Base-by-base conservation (phyloP, 2,888 invertebrate species). In the Dynastes maya region DNA sequence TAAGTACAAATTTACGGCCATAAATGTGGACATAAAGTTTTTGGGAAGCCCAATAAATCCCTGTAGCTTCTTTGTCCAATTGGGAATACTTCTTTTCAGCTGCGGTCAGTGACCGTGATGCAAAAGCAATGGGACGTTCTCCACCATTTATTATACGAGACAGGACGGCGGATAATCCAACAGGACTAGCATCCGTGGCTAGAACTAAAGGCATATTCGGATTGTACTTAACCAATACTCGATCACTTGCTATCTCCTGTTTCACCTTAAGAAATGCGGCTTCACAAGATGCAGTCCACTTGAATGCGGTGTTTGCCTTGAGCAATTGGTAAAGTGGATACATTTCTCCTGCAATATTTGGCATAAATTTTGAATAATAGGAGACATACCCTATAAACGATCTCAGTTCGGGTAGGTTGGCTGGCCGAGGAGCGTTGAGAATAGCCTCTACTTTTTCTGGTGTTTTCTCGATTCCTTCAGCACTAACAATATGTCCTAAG, bases 71-170 rank as follows among this genome's bases (percentile, higher is more conserved):
- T 55, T 61, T 74, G 6, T 74, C n/a, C 4, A 74, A 45, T 70
- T 82, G 82, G n/a, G 80, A 78, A 65, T 84, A 85, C 70, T 82
- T 82, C 65, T 77, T 55, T 75, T 85, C 82, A 9, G 81, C 75
- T 11, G 45, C 27, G 11, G 81, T 72, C 13, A 84, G 45, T 9
- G 78, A 79, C 40, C 78, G 64, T 3, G 82, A 83, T 3, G 81
- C 82, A 78, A 80, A 85, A 22, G 77, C 78, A 22, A 85, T 80
- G 2, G 83, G 83, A 65, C 68, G 76, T 77, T 82, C 81, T 22
- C 53, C 67, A 8, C 78, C 80, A 74, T 85, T 65, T 2, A 80
- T n/a, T 81, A 80, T 53, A 22, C 78, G 77, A 13, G 11, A 11
- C 11, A 49, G 11, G 11, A 49, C 49, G 11, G 6, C 5, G 11